Percentiles rank a stretch among this genome's conserved stretches.
Evolutionary conservation across 1,140 invertebrate species (phyloP).

Genomic region (Bicyclus anynana): DNA sequence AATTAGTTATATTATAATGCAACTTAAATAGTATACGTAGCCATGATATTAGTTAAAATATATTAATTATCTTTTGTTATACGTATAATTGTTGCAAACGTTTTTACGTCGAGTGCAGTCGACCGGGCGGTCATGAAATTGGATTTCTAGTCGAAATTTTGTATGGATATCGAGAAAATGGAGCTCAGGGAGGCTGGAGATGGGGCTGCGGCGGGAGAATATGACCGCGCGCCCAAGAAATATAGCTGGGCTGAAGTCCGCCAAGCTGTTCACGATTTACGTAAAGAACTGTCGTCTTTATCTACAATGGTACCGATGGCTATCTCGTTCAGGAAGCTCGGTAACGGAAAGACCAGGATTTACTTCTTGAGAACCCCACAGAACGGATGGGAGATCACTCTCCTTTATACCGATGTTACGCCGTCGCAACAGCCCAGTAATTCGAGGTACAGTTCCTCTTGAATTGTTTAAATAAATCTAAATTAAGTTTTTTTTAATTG

Average conservation of each 20-base stretch:
- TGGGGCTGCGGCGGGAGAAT: constrained; percentile 57
- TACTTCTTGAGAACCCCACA: constrained; percentile 93
- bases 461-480: too few relatives aligned
- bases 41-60: constrained; percentile 50
- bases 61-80: constrained; percentile 33
- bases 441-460: constrained; percentile 37
- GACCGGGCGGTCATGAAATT: constrained; percentile 45
- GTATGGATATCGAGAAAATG: constrained; percentile 60
- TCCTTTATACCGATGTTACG: constrained; percentile 90
- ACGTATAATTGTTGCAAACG: constrained; percentile 6
- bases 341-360: constrained; percentile 87
- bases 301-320: constrained; percentile 87
- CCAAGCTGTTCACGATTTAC: constrained; percentile 87
- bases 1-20: constrained; percentile 51
- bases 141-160: constrained; percentile 37
- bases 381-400: constrained; percentile 91
- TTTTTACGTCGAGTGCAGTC: constrained; percentile 36
- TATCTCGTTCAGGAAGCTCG: constrained; percentile 87
- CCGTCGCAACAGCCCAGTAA: constrained; percentile 45
- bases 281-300: constrained; percentile 86
- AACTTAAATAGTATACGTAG: constrained; percentile 36
- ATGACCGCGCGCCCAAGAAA: constrained; percentile 51
- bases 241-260: constrained; percentile 89
- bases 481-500: too few relatives aligned
- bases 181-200: constrained; percentile 66